Evolutionary conservation across 2,888 invertebrate genomes (phyloP).

Genomic region (Eugnorisma glareosa): DNA sequence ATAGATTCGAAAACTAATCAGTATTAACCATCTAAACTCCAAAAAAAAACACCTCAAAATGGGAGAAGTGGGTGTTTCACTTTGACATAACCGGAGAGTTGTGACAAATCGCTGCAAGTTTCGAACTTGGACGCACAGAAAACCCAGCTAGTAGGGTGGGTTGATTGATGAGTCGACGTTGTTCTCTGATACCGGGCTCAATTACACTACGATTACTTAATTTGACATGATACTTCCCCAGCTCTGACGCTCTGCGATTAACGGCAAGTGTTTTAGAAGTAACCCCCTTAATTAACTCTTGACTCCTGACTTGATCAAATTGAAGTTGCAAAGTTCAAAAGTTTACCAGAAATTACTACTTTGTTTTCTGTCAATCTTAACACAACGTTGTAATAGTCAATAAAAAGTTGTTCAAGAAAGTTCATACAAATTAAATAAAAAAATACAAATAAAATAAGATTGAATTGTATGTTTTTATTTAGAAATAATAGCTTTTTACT

Average conservation of each 20-base stretch:
- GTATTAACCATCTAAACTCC: too few relatives aligned
- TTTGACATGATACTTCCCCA: constrained; percentile 86
- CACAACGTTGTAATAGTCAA: neutral
- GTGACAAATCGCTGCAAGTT: constrained; percentile 41
- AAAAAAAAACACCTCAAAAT: too few relatives aligned
- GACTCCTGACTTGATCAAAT: constrained; percentile 27
- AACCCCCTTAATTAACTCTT: constrained; percentile 57
- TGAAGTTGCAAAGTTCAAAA: constrained; percentile 23
- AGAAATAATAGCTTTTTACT: too few relatives aligned
- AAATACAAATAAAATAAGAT: too few relatives aligned
- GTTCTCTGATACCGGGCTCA: constrained; percentile 85
- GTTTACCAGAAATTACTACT: neutral
- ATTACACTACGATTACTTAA: constrained; percentile 88
- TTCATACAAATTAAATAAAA: too few relatives aligned
- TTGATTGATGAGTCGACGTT: constrained; percentile 88
- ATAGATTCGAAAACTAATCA: too few relatives aligned
- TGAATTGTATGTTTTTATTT: too few relatives aligned
- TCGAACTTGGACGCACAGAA: constrained; percentile 41
- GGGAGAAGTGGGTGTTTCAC: too few relatives aligned
- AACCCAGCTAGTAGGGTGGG: constrained; percentile 72
- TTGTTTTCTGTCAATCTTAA: neutral
- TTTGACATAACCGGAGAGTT: too few relatives aligned
- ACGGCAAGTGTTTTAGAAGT: constrained; percentile 68
- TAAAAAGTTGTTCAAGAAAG: neutral
- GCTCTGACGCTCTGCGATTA: constrained; percentile 73